Conservation (phyloP, 2,888 invertebrate species). For the Apodemia mormo region DNA sequence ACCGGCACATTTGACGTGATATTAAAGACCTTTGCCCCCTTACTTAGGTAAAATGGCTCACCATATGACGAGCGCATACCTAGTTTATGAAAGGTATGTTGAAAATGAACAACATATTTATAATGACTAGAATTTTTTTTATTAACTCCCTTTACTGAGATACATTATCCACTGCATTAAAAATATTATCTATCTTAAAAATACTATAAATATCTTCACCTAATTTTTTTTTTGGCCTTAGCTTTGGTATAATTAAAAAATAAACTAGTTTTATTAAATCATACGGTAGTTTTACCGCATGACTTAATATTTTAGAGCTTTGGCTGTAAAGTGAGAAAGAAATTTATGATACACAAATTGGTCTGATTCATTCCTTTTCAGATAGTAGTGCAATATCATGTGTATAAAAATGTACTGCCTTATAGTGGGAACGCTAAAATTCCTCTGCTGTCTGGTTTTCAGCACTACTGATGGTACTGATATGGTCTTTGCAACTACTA, state of each 20-base stretch:
- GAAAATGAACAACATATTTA: conserved; percentile 14
- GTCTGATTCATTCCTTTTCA: conserved; percentile 19
- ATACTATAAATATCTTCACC: too few relatives aligned
- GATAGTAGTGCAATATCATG: conserved; percentile 19
- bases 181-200: not conserved
- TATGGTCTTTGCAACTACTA: conserved; percentile 19
- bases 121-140: conserved; percentile 12
- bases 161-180: too few relatives aligned
- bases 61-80: conserved; percentile 13
- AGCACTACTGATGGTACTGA: conserved; percentile 23
- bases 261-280: not conserved
- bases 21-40: too few relatives aligned
- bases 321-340: conserved; percentile 20
- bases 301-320: not conserved
- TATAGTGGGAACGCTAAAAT: conserved; percentile 8
- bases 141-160: too few relatives aligned
- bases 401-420: conserved; percentile 20
- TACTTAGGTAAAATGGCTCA: conserved; percentile 17
- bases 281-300: too few relatives aligned
- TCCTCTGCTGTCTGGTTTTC: conserved; percentile 20
- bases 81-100: conserved; percentile 12
- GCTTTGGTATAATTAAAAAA: not conserved
- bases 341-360: conserved; percentile 16
- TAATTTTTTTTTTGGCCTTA: not conserved
- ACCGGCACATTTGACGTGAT: too few relatives aligned